phyloP scores from a whole-genome alignment of 2,113 vertebrate genomes.

The Cranoglanis bouderius region DNA sequence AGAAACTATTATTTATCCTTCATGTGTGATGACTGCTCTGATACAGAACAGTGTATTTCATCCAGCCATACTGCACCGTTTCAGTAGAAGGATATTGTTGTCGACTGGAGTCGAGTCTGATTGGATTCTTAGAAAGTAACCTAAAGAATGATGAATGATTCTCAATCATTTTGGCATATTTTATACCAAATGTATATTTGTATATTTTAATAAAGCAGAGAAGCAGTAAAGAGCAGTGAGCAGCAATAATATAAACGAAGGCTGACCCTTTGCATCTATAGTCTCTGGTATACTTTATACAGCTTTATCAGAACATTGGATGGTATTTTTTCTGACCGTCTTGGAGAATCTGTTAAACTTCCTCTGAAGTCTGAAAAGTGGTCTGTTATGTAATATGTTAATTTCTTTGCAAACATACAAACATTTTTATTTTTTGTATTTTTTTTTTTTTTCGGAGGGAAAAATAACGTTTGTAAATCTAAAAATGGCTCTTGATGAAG shows the following conservation, averaged over 20 bases:
- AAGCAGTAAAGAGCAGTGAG: not conserved
- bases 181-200: too few relatives aligned
- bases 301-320: not conserved
- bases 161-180: not conserved
- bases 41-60: not conserved
- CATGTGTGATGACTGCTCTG: not conserved
- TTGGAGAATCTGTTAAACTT: not conserved
- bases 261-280: not conserved
- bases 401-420: too few relatives aligned
- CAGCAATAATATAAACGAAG: not conserved
- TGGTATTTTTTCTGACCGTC: not conserved
- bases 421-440: too few relatives aligned
- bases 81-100: not conserved
- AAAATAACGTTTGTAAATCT: not conserved
- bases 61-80: not conserved
- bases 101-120: not conserved
- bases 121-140: not conserved
- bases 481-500: not conserved
- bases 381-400: not conserved
- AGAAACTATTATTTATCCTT: not conserved
- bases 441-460: accelerated
- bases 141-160: not conserved
- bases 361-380: not conserved
- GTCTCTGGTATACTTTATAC: not conserved
- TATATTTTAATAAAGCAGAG: not conserved